Base-by-base conservation (phyloP, 2,797 vertebrate species). In the Varecia variegata region DNA sequence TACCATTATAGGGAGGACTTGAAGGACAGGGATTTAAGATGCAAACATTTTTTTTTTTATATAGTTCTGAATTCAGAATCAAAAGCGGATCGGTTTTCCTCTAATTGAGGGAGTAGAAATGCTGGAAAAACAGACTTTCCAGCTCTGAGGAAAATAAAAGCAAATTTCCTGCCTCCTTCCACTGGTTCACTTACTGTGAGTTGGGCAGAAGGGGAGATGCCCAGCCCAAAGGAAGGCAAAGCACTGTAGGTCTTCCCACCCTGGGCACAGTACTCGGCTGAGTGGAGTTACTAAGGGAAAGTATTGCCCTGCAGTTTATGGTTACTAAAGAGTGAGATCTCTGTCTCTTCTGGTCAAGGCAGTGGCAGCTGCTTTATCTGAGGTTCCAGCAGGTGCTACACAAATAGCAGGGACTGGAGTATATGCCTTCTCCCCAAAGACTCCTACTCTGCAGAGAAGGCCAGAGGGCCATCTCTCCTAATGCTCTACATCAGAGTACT, bases 231-330 rank as follows among this genome's bases (percentile, higher is more conserved):
- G 7, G 4, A 73, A 56, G 20, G 5, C 14, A 74, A 52, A 76
- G 8, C 11, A 2, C 20, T 3, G 0, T 4, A 11, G n/a, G 2
- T 32, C n/a, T 86, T 54, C 27, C n/a, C 8, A 45, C 9, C 11
- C 47, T 45, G 38, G 15, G 8, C 12, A 17, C 2, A 3, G 2
- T 11, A 25, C 20, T 58, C 40, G 52, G 12, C 35, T 35, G 25
- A n/a, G 50, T 35, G 43, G 21, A 84, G 45, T 21, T 13, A 21
- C 50, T 10, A 4, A 8, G 27, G 27, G 25, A 67, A 13, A 68
- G 9, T 45, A 12, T 32, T 27, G 43, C 38, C 58, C 74, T 45
- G 5, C 4, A 54, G 43, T 13, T 47, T 15, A 52, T 35, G 25
- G 23, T 65, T 47, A 58, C 27, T 40, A 12, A 0, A 2, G 47